These are phyloP conservation scores for Lethrus apterus DNA, from an alignment of 1,140 invertebrate genomes.

Conservation along the genomic window DNA sequence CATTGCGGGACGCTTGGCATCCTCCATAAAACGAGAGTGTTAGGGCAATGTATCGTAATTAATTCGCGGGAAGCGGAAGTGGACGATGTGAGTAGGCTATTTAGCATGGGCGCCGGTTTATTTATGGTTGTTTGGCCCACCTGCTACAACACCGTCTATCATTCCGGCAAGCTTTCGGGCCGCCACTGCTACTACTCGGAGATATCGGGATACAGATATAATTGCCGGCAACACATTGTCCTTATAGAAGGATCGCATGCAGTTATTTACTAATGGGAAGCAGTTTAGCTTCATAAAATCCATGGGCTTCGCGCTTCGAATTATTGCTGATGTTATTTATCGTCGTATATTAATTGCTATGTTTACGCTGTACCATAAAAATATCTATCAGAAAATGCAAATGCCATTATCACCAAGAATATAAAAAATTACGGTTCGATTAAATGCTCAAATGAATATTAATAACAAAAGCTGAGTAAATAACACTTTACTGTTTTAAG, in stretches of 20 bases:
- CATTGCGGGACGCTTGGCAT: no score
- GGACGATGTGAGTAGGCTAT: constrained; percentile 18
- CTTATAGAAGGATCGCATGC: constrained; percentile 30
- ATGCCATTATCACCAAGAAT: no score
- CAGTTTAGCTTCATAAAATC: constrained; percentile 12
- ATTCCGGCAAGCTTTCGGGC: constrained; percentile 19
- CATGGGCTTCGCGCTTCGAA: constrained; percentile 6
- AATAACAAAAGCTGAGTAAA: no score
- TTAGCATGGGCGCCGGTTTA: constrained; percentile 21
- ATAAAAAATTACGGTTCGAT: no score
- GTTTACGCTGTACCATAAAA: no score
- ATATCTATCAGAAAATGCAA: no score
- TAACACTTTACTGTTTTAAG: no score
- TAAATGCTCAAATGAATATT: no score
- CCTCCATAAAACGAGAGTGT: not conserved
- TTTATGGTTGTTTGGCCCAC: constrained; percentile 30
- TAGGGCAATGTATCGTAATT: constrained; percentile 16
- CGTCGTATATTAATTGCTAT: constrained; percentile 12
- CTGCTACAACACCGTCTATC: constrained; percentile 28
- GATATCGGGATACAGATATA: constrained; percentile 27
- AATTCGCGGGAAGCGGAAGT: constrained; percentile 19
- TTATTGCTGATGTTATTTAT: constrained; percentile 12
- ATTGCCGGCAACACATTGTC: constrained; percentile 30
- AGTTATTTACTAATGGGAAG: constrained; percentile 24
- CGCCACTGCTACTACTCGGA: no score